Conservation (phyloP, 2,888 invertebrate species). For the Belgica antarctica region DNA sequence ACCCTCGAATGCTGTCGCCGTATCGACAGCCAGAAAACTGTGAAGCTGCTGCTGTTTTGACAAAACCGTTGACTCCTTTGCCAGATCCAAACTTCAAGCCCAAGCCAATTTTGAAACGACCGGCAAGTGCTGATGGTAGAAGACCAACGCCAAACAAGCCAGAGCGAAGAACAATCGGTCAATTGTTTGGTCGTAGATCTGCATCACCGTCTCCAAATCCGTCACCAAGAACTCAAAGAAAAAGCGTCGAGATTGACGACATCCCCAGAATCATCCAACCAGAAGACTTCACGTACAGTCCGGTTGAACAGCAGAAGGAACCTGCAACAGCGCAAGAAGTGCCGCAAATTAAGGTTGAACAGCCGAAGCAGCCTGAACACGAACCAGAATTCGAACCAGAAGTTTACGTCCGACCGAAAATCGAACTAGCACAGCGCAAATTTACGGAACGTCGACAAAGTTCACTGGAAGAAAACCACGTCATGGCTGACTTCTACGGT, state of each 20-base stretch:
- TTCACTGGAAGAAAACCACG: conserved; percentile 63
- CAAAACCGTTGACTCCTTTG: conserved; percentile 62
- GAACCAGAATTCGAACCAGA: conserved; percentile 39
- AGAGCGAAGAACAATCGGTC: conserved; percentile 45
- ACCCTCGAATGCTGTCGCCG: conserved; percentile 58
- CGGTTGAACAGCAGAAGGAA: neutral
- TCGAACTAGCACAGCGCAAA: conserved; percentile 49
- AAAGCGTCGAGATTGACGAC: conserved; percentile 46
- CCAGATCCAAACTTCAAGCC: conserved; percentile 71
- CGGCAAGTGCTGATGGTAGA: conserved; percentile 54
- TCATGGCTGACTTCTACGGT: conserved; percentile 75
- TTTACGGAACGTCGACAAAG: conserved; percentile 47
- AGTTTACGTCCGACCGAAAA: conserved; percentile 48
- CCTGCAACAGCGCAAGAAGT: neutral
- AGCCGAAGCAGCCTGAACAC: neutral
- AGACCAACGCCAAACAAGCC: conserved; percentile 46
- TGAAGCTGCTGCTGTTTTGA: conserved; percentile 61
- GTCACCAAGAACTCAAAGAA: conserved; percentile 45
- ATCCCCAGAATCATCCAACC: conserved; percentile 42
- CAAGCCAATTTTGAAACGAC: conserved; percentile 74
- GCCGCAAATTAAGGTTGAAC: conserved; percentile 21
- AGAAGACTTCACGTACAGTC: neutral
- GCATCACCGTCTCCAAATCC: conserved; percentile 46
- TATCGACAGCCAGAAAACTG: conserved; percentile 56
- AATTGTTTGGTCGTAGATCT: conserved; percentile 44